Percentiles rank a stretch among this genome's conserved stretches.
These are phyloP conservation scores for Prionace glauca DNA, from an alignment of 2,797 vertebrate genomes.

Conservation along the genomic window DNA sequence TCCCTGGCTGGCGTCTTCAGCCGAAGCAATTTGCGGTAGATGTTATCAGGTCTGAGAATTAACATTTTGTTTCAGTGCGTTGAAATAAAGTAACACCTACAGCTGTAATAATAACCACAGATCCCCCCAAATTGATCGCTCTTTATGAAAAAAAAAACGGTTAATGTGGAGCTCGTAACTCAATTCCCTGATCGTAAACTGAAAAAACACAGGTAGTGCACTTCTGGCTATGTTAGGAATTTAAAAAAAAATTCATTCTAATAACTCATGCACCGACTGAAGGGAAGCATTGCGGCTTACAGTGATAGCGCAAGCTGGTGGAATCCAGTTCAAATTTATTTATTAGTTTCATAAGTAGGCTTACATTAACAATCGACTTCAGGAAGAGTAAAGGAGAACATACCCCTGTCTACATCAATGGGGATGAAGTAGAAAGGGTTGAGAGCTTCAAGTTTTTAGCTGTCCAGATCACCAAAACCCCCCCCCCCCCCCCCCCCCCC, in stretches of 20 bases:
- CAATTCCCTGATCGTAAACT: not conserved
- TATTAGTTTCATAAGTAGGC: too few relatives aligned
- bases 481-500: too few relatives aligned
- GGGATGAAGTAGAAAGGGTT: too few relatives aligned
- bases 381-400: too few relatives aligned
- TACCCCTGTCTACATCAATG: too few relatives aligned
- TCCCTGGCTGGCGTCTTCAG: not conserved
- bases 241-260: not conserved
- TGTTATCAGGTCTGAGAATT: not conserved
- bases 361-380: too few relatives aligned
- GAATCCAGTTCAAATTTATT: too few relatives aligned
- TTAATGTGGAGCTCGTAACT: not conserved
- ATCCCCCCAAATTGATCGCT: not conserved
- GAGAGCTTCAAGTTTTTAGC: too few relatives aligned
- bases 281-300: not conserved
- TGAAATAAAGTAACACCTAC: not conserved
- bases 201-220: not conserved
- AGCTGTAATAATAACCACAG: not conserved
- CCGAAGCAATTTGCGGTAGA: not conserved
- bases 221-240: not conserved
- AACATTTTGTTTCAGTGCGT: not conserved
- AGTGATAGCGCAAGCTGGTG: not conserved
- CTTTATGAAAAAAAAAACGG: not conserved
- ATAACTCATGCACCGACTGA: not conserved
- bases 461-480: too few relatives aligned